Evolutionary conservation across 2,888 invertebrate genomes (phyloP).

Genomic region (Eupithecia subfuscata): DNA sequence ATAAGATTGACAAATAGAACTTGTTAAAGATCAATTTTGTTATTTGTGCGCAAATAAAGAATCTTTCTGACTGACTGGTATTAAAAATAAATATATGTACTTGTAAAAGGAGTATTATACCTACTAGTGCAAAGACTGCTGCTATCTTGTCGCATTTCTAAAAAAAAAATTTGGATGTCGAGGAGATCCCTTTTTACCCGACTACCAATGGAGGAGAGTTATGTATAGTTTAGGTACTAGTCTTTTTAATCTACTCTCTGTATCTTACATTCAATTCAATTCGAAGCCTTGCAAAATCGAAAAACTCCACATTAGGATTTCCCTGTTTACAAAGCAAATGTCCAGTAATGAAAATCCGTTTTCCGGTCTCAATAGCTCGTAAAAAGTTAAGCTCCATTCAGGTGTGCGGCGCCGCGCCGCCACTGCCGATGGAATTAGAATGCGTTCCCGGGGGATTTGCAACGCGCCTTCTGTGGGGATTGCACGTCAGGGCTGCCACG

Average conservation of each 20-base stretch:
- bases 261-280: background rate
- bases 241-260: background rate
- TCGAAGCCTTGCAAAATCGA: background rate
- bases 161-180: too few species aligned
- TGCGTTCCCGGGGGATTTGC: slow-evolving; percentile 35
- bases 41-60: background rate
- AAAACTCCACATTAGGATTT: background rate
- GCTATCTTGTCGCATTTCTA: background rate
- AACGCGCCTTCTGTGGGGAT: slow-evolving; percentile 16
- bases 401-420: slow-evolving; percentile 9
- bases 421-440: slow-evolving; percentile 32
- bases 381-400: background rate
- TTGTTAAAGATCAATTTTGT: background rate
- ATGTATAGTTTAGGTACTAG: background rate
- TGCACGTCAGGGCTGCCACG: slow-evolving; percentile 22
- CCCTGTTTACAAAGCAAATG: background rate
- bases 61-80: background rate
- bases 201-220: too few species aligned
- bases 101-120: background rate
- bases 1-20: slow-evolving; percentile 8
- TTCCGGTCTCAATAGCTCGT: slow-evolving; percentile 1
- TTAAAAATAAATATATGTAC: background rate
- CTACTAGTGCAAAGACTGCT: background rate
- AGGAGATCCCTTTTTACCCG: background rate
- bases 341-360: slow-evolving; percentile 7